Base-by-base conservation (phyloP, 2,113 vertebrate genomes). In the Myrmecophaga tridactyla region DNA sequence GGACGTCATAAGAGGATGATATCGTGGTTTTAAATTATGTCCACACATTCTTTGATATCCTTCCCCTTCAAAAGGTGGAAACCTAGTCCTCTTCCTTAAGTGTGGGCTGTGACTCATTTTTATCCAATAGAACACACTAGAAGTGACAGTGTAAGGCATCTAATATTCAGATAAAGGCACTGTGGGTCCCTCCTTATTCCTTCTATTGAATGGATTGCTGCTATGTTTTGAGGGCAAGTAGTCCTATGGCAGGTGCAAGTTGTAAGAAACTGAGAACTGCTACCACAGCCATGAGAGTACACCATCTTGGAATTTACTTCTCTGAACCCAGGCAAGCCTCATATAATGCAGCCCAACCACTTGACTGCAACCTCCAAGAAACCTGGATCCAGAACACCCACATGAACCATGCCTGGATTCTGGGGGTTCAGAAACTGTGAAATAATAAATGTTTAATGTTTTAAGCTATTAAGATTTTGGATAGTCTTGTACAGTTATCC, bases 171-270 rank as follows among this genome's bases (percentile, higher is more conserved):
- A 43, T 23, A 48, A 65, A 46, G 1, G 0, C 4, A 51, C 20
- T 20, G 31, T 75, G 39, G n/a, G 1, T 65, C 81, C 34, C 15
- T 67, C 41, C 17, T 31, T 48, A 36, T n/a, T 43, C 1, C 29
- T 86, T 73, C 63, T 48, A 34, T n/a, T 93, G 27, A 4, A 80
- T n/a, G 43, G 29, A 3, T 81, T 78, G 73, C 1, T 43, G 76
- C 23, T 43, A 11, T 67, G 56, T n/a, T 11, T 36, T 69, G n/a
- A 67, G 5, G 14, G 77, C 6, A 67, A 29, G 48, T 7, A 53
- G 25, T 34, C 14, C 25, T 62, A 12, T 4, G 23, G 21, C 2
- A 70, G 1, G 3, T 75, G 6, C 1, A 70, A 9, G 1, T n/a
- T n/a, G n/a, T n/a, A n/a, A n/a, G n/a, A n/a, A n/a, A n/a, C n/a